Conservation (phyloP, 2,797 vertebrate species). For the Pangasius djambal region DNA sequence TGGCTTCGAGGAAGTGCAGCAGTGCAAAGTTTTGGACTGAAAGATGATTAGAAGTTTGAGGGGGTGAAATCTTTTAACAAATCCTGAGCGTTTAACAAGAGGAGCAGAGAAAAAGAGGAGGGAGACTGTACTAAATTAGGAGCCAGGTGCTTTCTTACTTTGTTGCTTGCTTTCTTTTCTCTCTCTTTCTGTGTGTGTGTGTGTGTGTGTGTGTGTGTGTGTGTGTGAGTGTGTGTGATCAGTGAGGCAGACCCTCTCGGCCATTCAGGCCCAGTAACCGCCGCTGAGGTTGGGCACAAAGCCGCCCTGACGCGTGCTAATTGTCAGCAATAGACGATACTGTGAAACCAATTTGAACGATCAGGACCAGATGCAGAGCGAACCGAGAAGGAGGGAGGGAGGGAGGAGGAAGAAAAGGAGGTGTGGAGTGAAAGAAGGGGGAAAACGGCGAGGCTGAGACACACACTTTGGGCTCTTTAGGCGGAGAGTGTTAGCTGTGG, state of each 20-base stretch:
- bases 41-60: neutral
- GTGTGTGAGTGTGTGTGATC: slow-evolving; percentile 39
- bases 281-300: slow-evolving; percentile 49
- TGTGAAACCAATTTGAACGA: slow-evolving; percentile 54
- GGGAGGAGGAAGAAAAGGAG: neutral
- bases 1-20: neutral
- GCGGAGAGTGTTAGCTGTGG: neutral
- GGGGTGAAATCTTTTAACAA: neutral
- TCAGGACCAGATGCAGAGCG: slow-evolving; percentile 51
- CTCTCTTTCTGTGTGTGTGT: neutral
- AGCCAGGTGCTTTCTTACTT: neutral
- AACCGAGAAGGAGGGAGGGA: neutral
- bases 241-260: slow-evolving; percentile 37
- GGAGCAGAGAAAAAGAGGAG: neutral
- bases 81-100: neutral
- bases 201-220: neutral
- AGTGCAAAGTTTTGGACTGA: neutral
- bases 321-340: slow-evolving; percentile 52
- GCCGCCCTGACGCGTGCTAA: slow-evolving; percentile 50
- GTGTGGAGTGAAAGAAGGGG: neutral
- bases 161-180: neutral
- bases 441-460: neutral
- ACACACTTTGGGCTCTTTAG: neutral
- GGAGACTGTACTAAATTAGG: neutral
- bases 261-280: slow-evolving; percentile 50